Evolutionary conservation across 1,140 invertebrate genomes (phyloP).

Genomic region (Drosophila tani): DNA sequence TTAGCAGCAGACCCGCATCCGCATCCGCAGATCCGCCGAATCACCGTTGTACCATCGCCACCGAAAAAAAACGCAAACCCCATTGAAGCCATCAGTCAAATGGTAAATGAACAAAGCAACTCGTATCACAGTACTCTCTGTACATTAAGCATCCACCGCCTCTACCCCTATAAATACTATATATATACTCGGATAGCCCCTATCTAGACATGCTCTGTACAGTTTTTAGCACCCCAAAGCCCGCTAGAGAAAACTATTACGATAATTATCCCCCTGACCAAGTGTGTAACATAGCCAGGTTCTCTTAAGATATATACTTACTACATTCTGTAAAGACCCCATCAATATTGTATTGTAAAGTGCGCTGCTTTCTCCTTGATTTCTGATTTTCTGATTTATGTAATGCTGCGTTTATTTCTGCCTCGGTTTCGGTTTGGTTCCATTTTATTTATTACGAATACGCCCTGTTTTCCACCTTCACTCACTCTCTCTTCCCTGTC

Average conservation of each 20-base stretch:
- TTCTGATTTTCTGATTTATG: slow-evolving; percentile 26
- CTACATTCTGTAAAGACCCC: slow-evolving; percentile 48
- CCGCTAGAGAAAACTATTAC: slow-evolving; percentile 45
- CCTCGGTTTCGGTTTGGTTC: slow-evolving; percentile 30
- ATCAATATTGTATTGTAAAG: slow-evolving; percentile 69
- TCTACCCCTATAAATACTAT: slow-evolving; percentile 15
- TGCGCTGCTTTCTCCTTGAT: slow-evolving; percentile 70
- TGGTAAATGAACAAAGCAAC: slow-evolving; percentile 76
- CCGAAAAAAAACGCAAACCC: background rate
- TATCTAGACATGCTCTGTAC: slow-evolving; percentile 28
- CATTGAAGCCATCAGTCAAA: slow-evolving; percentile 49
- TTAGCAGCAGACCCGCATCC: slow-evolving; percentile 26
- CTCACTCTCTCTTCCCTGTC: slow-evolving; percentile 63
- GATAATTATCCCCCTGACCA: slow-evolving; percentile 12
- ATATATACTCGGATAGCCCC: slow-evolving; percentile 17
- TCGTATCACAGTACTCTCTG: slow-evolving; percentile 48
- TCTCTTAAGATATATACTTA: slow-evolving; percentile 55
- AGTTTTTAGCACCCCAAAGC: slow-evolving; percentile 34
- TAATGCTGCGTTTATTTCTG: slow-evolving; percentile 40
- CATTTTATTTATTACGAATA: slow-evolving; percentile 62
- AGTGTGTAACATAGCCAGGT: slow-evolving; percentile 69
- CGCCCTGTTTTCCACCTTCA: slow-evolving; percentile 74
- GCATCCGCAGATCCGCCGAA: slow-evolving; percentile 19
- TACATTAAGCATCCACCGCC: slow-evolving; percentile 40
- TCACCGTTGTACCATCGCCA: slow-evolving; percentile 4